Evolutionary conservation across 2,888 invertebrate genomes (phyloP).

Genomic region (Eupithecia centaureata): DNA sequence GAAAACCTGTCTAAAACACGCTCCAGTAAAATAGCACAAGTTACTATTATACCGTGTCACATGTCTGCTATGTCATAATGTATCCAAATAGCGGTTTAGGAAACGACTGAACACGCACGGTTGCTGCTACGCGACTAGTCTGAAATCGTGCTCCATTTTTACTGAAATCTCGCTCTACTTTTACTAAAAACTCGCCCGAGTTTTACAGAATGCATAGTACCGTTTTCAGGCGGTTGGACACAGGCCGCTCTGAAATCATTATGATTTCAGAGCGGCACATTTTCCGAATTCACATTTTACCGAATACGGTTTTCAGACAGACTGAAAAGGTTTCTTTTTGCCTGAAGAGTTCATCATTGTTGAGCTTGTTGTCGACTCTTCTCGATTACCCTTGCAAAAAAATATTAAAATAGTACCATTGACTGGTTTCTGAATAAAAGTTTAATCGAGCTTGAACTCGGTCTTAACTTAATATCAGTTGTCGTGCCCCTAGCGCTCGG

Average conservation of each 20-base stretch:
- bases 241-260: slow-evolving; percentile 1
- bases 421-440: neutral
- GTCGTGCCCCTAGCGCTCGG: too few relatives aligned
- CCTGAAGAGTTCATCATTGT: neutral
- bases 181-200: slow-evolving; percentile 4
- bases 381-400: neutral
- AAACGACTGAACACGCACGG: slow-evolving; percentile 12
- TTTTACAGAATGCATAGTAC: neutral
- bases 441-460: neutral
- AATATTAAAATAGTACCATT: neutral
- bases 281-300: too few relatives aligned
- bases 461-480: too few relatives aligned
- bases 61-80: neutral
- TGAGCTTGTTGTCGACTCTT: neutral
- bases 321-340: neutral
- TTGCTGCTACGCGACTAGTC: slow-evolving; percentile 2
- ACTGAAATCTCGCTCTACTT: slow-evolving; percentile 9
- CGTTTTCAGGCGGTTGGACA: slow-evolving; percentile 1
- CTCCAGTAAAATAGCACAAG: slow-evolving; percentile 8
- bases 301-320: neutral
- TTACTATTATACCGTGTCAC: slow-evolving; percentile 4
- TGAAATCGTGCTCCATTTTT: neutral
- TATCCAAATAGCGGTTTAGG: slow-evolving; percentile 7
- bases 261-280: too few relatives aligned
- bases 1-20: slow-evolving; percentile 7